Conservation (phyloP, 2,797 vertebrate species). For the Lagocephalus sceleratus region DNA sequence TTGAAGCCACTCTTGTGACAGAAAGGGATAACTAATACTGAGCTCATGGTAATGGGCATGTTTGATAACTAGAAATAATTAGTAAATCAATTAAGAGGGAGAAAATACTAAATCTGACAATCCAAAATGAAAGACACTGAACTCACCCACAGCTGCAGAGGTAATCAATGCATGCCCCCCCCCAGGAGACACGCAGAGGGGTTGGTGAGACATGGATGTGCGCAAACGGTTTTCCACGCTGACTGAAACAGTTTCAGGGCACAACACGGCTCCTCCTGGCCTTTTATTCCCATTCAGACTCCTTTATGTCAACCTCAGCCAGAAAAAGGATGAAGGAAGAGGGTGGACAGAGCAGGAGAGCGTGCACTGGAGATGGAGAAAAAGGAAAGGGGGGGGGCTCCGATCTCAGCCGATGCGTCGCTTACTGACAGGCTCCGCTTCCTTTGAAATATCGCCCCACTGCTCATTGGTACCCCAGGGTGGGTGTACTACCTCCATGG, state of each 20-base stretch:
- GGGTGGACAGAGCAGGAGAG: slow-evolving; percentile 11
- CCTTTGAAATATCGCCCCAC: slow-evolving; percentile 69
- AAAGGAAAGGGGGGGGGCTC: slow-evolving; percentile 40
- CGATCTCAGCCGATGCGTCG: slow-evolving; percentile 76
- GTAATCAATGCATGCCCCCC: slow-evolving; percentile 40
- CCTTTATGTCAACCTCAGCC: slow-evolving; percentile 35
- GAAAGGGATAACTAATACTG: slow-evolving; percentile 20
- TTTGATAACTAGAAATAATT: too few relatives aligned
- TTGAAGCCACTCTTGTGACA: slow-evolving; percentile 34
- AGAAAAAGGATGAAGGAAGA: slow-evolving; percentile 16
- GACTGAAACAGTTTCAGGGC: slow-evolving; percentile 30
- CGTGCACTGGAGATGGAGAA: slow-evolving; percentile 22
- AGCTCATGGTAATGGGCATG: slow-evolving; percentile 10
- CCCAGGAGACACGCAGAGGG: slow-evolving; percentile 54
- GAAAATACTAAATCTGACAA: background rate
- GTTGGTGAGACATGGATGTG: slow-evolving; percentile 51
- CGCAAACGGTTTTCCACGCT: slow-evolving; percentile 39
- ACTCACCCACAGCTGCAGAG: slow-evolving; percentile 60
- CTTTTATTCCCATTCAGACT: slow-evolving; percentile 44
- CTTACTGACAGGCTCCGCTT: slow-evolving; percentile 72
- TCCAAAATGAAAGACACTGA: background rate
- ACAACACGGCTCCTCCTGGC: slow-evolving; percentile 56
- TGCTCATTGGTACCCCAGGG: slow-evolving; percentile 68
- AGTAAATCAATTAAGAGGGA: too few relatives aligned
- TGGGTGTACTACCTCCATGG: slow-evolving; percentile 69